Evolutionary conservation across 2,797 vertebrate genomes (phyloP).

Genomic region (Dendrocincla fuliginosa): DNA sequence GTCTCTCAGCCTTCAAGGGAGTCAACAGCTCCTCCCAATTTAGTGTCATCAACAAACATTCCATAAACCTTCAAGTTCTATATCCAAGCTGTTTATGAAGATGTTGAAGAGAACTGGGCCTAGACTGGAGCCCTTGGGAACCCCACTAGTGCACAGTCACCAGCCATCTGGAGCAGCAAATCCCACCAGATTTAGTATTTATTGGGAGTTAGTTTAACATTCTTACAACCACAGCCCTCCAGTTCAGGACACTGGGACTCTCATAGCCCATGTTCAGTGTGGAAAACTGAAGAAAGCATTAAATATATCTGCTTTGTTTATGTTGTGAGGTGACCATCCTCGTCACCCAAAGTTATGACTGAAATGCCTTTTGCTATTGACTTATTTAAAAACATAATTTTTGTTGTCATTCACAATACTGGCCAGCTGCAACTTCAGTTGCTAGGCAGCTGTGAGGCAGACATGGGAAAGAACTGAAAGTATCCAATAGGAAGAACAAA

Average conservation of each 20-base stretch:
- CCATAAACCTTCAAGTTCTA: not conserved
- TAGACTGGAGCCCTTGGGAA: not conserved
- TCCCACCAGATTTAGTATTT: not conserved
- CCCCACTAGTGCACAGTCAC: not conserved
- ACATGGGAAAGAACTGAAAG: not conserved
- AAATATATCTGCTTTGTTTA: not conserved
- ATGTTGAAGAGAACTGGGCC: not conserved
- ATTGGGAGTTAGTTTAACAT: not conserved
- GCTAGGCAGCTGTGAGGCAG: not conserved
- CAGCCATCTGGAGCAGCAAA: not conserved
- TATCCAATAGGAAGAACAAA: not conserved
- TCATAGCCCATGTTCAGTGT: not conserved
- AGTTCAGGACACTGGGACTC: not conserved
- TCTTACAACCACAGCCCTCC: not conserved
- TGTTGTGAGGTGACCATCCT: not conserved
- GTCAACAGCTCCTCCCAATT: not conserved
- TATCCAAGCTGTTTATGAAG: not conserved
- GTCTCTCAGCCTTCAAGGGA: not conserved
- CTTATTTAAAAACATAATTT: not conserved
- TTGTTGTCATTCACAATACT: not conserved
- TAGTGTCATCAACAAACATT: not conserved
- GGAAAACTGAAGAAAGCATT: not conserved
- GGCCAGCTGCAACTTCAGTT: not conserved
- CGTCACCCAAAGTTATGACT: not conserved
- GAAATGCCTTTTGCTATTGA: not conserved